A percentile compares a stretch with the other conserved stretches of the same genome.
phyloP scores from a whole-genome alignment of 2,113 vertebrate genomes.

The Oophaga pumilio region DNA sequence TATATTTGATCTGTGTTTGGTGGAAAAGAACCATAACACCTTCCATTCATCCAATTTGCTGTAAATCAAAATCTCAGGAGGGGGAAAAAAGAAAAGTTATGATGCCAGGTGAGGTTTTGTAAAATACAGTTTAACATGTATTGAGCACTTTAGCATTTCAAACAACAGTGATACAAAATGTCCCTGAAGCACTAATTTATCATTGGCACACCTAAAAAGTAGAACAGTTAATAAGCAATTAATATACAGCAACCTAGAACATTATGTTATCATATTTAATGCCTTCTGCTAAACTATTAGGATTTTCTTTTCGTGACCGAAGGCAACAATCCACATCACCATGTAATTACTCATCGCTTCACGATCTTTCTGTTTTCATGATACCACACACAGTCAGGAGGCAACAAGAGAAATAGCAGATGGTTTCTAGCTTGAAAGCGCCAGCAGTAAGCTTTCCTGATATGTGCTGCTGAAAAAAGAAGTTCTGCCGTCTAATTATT shows the following conservation, averaged over 20 bases:
- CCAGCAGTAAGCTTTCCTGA: slow-evolving; percentile 32
- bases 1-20: slow-evolving; percentile 40
- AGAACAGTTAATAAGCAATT: slow-evolving; percentile 40
- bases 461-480: background rate
- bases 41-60: slow-evolving; percentile 52
- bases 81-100: slow-evolving; percentile 25
- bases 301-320: slow-evolving; percentile 20
- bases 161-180: background rate
- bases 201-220: background rate
- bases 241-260: slow-evolving; percentile 41
- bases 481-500: slow-evolving; percentile 28
- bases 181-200: slow-evolving; percentile 13
- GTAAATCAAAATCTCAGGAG: slow-evolving; percentile 46
- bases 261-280: slow-evolving; percentile 45
- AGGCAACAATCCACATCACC: slow-evolving; percentile 47
- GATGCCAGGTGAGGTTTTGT: slow-evolving; percentile 18
- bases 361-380: slow-evolving; percentile 38
- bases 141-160: slow-evolving; percentile 6
- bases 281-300: slow-evolving; percentile 33
- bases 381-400: slow-evolving; percentile 46
- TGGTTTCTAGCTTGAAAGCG: slow-evolving; percentile 26
- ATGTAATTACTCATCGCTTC: slow-evolving; percentile 50
- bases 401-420: slow-evolving; percentile 46
- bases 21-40: slow-evolving; percentile 48
- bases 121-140: slow-evolving; percentile 13